Percentiles rank a stretch among this genome's conserved stretches.
These are phyloP conservation scores for Hyperoplus immaculatus DNA, from an alignment of 2,797 vertebrate species.

Conservation along the genomic window DNA sequence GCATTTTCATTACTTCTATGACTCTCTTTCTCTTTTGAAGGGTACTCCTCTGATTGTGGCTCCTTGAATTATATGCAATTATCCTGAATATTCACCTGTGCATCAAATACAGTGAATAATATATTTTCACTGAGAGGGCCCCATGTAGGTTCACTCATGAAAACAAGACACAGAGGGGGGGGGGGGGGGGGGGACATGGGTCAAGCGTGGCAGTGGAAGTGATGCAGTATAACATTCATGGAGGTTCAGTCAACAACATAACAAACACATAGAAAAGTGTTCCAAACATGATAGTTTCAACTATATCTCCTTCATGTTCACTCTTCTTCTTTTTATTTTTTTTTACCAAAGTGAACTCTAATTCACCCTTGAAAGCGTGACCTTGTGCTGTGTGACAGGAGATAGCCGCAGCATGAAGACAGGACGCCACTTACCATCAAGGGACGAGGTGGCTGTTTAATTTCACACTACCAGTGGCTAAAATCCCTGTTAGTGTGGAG, in stretches of 20 bases:
- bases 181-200: slow-evolving; percentile 21
- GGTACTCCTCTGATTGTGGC: slow-evolving; percentile 51
- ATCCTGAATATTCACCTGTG: slow-evolving; percentile 54
- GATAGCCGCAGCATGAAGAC: slow-evolving; percentile 80
- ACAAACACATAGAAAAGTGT: slow-evolving; percentile 35
- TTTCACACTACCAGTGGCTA: slow-evolving; percentile 84
- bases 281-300: slow-evolving; percentile 41
- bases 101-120: slow-evolving; percentile 57
- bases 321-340: slow-evolving; percentile 43
- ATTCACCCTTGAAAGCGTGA: slow-evolving; percentile 82
- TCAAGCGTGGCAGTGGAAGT: slow-evolving; percentile 20
- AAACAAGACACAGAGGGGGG: slow-evolving; percentile 27
- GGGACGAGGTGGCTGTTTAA: slow-evolving; percentile 83
- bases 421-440: slow-evolving; percentile 83
- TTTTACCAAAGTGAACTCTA: slow-evolving; percentile 75
- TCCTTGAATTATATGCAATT: slow-evolving; percentile 67
- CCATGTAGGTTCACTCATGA: slow-evolving; percentile 39
- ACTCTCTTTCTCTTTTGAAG: slow-evolving; percentile 60
- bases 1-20: slow-evolving; percentile 80
- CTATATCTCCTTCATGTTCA: slow-evolving; percentile 42
- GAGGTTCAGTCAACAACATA: slow-evolving; percentile 36
- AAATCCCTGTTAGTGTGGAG: slow-evolving; percentile 80
- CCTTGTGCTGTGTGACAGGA: slow-evolving; percentile 82
- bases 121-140: slow-evolving; percentile 32
- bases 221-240: slow-evolving; percentile 52